Base-by-base conservation (phyloP, 92 coral and sea anemone genomes). In the Actinostola sp. region DNA sequence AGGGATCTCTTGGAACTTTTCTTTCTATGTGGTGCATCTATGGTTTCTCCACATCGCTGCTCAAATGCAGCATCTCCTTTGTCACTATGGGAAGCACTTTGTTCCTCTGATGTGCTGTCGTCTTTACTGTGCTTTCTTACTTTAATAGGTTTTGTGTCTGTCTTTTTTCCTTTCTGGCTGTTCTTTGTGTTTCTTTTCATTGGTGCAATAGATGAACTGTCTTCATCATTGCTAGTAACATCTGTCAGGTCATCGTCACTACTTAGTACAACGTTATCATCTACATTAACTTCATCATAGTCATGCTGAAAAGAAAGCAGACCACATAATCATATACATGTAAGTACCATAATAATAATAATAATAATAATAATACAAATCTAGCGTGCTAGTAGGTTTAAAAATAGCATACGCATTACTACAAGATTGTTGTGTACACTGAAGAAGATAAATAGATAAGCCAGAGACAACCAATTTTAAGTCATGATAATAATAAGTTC, bases 201-300 rank as follows among this genome's bases (percentile, higher is more conserved):
- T 27, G 64, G 55, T 30, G 76, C 53, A 49, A 64, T 76, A 50
- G 63, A 65, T 0, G 87, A 66, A 63, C 84, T 90, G 32, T 89
- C 96, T 34, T 90, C 97, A 71, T 90, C 92, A 67, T 90, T 87
- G 53, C 92, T 84, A 12, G 97, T 90, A 38, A 90, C 97, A 59
- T 90, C 97, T 30, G 97, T 90, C 62, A 90, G 75, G 52, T 90
- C 97, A 67, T 90, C 97, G 60, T 92, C 89, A 60, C 86, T 65
- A 26, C 82, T 71, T 53, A 71, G 56, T 9, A 45, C 76, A 57
- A 66, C 53, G 63, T 43, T 50, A 29, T 73, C 67, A 41, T 56
- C 61, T 10, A 72, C 89, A 39, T 71, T 48, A 71, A 32, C 80
- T 63, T 76, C 76, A 76, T 75, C 61, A 53, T 3, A 46, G 9